Percentiles rank a stretch among this genome's conserved stretches.
phyloP scores from a whole-genome alignment of 2,113 vertebrate species.

The Anseranas semipalmata region DNA sequence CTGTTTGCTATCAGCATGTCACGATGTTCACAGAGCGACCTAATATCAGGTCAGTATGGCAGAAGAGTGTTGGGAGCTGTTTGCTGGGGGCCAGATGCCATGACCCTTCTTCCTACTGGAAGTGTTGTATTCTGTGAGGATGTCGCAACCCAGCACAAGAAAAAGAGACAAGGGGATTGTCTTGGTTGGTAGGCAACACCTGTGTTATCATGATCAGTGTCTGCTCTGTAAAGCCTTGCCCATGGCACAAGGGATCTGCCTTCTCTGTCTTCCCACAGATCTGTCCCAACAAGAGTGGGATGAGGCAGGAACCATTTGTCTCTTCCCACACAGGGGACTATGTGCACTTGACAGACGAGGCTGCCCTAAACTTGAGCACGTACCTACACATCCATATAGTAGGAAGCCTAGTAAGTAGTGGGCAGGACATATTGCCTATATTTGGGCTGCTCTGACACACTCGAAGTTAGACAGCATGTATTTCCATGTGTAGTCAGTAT shows the following conservation, averaged over 20 bases:
- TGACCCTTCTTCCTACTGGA: not conserved
- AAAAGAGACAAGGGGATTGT: not conserved
- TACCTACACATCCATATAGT: not conserved
- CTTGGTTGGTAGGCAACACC: not conserved
- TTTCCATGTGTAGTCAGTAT: not conserved
- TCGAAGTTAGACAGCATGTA: not conserved
- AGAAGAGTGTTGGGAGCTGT: not conserved
- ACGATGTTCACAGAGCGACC: not conserved
- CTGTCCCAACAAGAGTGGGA: not conserved
- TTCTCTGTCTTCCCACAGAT: not conserved
- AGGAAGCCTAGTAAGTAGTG: not conserved
- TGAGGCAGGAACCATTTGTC: not conserved
- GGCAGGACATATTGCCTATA: not conserved
- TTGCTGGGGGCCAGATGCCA: not conserved
- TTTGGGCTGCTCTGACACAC: not conserved
- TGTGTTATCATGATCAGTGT: not conserved
- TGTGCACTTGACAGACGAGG: not conserved
- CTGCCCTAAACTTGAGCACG: rapidly evolving
- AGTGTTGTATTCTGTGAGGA: not conserved
- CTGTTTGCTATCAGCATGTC: not conserved
- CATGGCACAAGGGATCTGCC: not conserved
- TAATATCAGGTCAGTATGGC: not conserved
- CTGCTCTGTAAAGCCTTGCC: not conserved
- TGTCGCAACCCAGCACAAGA: not conserved
- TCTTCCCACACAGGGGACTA: not conserved